Evolutionary conservation across 2,113 vertebrate species (phyloP), one percentile per base, ranked within the genome.

Genomic region (Eonycteris spelaea): DNA sequence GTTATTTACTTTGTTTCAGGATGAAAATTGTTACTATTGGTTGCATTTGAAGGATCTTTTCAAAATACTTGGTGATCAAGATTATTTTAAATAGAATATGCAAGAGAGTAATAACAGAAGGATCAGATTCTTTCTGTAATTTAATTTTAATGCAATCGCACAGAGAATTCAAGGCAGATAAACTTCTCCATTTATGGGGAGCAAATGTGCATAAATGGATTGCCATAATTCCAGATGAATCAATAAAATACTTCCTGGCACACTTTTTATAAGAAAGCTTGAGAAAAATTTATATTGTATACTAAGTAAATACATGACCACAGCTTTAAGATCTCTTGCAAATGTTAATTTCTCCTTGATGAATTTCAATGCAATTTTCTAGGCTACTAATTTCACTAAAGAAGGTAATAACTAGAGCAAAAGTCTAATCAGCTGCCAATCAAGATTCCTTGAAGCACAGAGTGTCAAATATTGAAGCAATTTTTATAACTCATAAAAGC

Each of bases 401-500:
- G 98, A 99, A 99, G 99, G 99, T 99, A 99, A 99, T 99, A 99
- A 99, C 98, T 99, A 97, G 98, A 99, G 99, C 99, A 99, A 99
- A 99, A 99, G 98, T 98, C 98, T 99, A 99, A 99, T 99, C 99
- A 99, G 99, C 99, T 99, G 99, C 99, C 99, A 99, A 99, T 99
- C 99, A 99, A 98, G 98, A 98, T 98, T 98, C 98, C 98, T 99
- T 99, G 98, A 99, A 99, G 98, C 98, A 97, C 98, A 98, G 98
- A 99, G 98, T 99, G 98, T 99, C 99, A 99, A 99, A 99, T 99
- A 98, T 98, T 98, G 98, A 98, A 98, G 97, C 77, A 97, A 98
- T 98, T 98, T 98, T 98, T 98, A 98, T 92, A 98, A 98, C 97
- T 98, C 97, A 98, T 98, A 98, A 98, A 98, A 98, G 96, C 97